Base-by-base conservation (phyloP, 2,888 invertebrate genomes). In the Tiliacea citrago region DNA sequence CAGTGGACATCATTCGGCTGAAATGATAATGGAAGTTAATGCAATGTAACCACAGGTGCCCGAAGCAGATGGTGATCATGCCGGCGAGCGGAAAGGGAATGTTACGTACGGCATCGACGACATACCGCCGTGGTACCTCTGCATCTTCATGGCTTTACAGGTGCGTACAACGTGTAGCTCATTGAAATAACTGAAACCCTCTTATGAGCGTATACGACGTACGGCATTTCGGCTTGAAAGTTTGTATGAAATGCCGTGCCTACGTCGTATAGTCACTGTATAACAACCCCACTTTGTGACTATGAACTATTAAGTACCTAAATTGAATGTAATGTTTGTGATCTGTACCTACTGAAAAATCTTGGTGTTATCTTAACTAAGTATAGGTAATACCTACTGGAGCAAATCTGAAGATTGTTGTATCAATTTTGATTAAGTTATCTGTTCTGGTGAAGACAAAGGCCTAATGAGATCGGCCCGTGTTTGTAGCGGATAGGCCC, bases 91-190 rank as follows among this genome's bases (percentile, higher is more conserved):
- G 10, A 90, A 87, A 24, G 93, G 94, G 1, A 94, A 94, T 74
- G 96, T 97, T 86, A 95, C 97, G 0, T 98, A 98, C 90, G 98
- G 97, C 62, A 98, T 98, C 77, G 98, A 98, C 80, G 98, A 98
- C 89, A 95, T 97, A 29, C 98, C 98, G 1, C 98, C 98, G 0
- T 98, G 98, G 98, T 98, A 98, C 91, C 96, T 98, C 42, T 98
- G 98, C 88, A 97, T 98, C 83, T 97, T 98, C 88, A 97, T 98
- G 94, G 98, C 98, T 21, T 95, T 98, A 73, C 98, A 98, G 97
- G 98, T 57, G 55, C 16, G 55, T 29, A 57, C 57, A 6, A 39
- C 6, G 39, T 7, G 39, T 7, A 39, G 39, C 6, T 39, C 5
- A 39, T 6, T 6, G 39, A 39, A 39, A 39, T 39, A 39, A 39